These are phyloP conservation scores for Henricia sp. DNA, from an alignment of 53 echinoderm and acorn worm genomes.

Conservation along the genomic window DNA sequence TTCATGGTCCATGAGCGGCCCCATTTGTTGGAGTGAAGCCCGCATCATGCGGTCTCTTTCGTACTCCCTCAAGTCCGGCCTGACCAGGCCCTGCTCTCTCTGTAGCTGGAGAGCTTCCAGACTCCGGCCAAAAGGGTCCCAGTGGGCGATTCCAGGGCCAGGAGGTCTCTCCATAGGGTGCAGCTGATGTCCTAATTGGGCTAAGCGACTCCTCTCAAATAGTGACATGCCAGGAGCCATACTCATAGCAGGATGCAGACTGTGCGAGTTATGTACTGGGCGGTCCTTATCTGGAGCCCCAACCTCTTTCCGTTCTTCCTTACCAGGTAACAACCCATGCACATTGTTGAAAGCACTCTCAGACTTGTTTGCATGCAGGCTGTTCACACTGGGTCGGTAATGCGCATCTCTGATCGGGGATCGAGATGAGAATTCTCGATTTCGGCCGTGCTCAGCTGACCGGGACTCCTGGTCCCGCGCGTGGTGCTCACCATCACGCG, in stretches of 20 bases:
- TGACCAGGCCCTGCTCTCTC: conserved; percentile 67
- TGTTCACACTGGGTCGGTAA: conserved; percentile 57
- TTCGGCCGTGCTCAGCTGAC: conserved; percentile 24
- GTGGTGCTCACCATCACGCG: conserved; percentile 51
- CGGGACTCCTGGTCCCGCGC: conserved; percentile 26
- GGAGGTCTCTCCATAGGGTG: conserved; percentile 79
- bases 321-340: conserved; percentile 71
- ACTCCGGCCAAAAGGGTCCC: conserved; percentile 79
- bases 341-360: conserved; percentile 98
- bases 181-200: conserved; percentile 68
- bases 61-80: conserved; percentile 81
- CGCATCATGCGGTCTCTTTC: conserved; percentile 96
- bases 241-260: conserved; percentile 54
- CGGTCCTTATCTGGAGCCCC: conserved; percentile 23
- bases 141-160: conserved; percentile 59
- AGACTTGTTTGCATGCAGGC: conserved; percentile 55
- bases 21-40: conserved; percentile 80
- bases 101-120: conserved; percentile 69
- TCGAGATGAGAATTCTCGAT: conserved; percentile 60
- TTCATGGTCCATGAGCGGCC: conserved; percentile 93
- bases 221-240: conserved; percentile 79
- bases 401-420: conserved; percentile 71
- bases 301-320: conserved; percentile 84
- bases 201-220: conserved; percentile 81
- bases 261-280: conserved; percentile 36